Percentiles rank a stretch among this genome's conserved stretches.
phyloP scores from a whole-genome alignment of 2,113 vertebrate genomes.

The Hippocampus abdominalis region DNA sequence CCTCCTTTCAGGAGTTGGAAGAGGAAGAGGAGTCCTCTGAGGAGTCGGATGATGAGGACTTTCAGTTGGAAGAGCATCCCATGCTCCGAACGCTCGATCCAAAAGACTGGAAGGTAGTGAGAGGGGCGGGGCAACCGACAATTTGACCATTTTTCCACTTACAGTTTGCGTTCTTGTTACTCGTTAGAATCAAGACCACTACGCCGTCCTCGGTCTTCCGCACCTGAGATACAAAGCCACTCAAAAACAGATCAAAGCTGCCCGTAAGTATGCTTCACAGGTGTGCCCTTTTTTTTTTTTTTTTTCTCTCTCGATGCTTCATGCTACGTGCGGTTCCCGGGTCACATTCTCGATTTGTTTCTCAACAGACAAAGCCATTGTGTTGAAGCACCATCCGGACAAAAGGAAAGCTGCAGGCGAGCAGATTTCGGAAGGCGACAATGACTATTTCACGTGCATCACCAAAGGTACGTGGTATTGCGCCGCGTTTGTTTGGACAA shows the following conservation, averaged over 20 bases:
- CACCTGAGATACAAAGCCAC: slow-evolving; percentile 91
- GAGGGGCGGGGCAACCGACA: too few species aligned
- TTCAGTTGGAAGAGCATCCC: slow-evolving; percentile 89
- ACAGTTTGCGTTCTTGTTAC: neutral
- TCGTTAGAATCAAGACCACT: slow-evolving; percentile 96
- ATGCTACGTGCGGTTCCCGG: neutral
- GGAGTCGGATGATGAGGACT: slow-evolving; percentile 92
- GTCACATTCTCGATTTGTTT: slow-evolving; percentile 1
- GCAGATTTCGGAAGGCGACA: slow-evolving; percentile 94
- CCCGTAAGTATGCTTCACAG: slow-evolving; percentile 80
- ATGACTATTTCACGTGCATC: slow-evolving; percentile 98
- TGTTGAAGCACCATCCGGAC: slow-evolving; percentile 97
- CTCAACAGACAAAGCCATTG: slow-evolving; percentile 89
- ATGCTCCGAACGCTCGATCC: slow-evolving; percentile 96
- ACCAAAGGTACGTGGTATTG: slow-evolving; percentile 85
- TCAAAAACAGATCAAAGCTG: slow-evolving; percentile 97
- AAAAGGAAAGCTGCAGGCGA: slow-evolving; percentile 97
- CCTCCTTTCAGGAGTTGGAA: slow-evolving; percentile 96
- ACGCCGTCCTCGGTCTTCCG: slow-evolving; percentile 87
- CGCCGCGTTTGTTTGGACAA: neutral
- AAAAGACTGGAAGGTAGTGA: slow-evolving; percentile 95
- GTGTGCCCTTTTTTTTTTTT: neutral
- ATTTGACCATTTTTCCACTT: too few species aligned
- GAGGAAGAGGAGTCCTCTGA: slow-evolving; percentile 92
- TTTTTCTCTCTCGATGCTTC: neutral